phyloP scores from a whole-genome alignment of 2,797 vertebrate genomes.

The Zalophus californianus region DNA sequence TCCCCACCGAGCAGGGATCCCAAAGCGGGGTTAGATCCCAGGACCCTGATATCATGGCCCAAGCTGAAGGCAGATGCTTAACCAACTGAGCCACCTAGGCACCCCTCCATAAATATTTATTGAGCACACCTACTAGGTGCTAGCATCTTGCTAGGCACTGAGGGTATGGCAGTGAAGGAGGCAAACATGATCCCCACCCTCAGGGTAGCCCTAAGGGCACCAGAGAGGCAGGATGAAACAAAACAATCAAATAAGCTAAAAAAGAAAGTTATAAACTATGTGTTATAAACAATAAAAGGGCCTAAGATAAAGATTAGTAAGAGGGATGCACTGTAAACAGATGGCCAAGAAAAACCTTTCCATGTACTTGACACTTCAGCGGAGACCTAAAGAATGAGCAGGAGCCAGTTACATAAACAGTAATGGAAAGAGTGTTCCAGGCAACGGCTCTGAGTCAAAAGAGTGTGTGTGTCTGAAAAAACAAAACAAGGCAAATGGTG shows the following conservation, averaged over 20 bases:
- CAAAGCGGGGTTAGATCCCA: neutral
- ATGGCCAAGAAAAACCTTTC: neutral
- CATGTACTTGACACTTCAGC: neutral
- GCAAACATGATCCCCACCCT: neutral
- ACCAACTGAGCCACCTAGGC: neutral
- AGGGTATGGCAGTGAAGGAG: rapidly evolving
- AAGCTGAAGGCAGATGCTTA: neutral
- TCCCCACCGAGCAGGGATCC: neutral
- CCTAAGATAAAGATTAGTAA: neutral
- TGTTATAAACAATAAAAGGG: neutral
- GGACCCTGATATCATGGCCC: neutral
- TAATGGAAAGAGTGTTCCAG: neutral
- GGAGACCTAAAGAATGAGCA: neutral
- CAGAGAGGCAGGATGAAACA: neutral
- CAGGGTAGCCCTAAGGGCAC: neutral
- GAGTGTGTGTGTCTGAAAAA: neutral
- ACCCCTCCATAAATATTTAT: neutral
- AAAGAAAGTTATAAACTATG: neutral
- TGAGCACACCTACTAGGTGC: neutral
- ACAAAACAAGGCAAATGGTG: neutral
- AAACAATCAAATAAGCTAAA: neutral
- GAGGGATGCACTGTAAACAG: neutral
- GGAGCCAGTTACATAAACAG: neutral
- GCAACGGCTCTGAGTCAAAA: neutral
- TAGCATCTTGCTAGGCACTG: neutral